Conservation (phyloP, 2,113 vertebrate genomes). For the Xenus cinereus region DNA sequence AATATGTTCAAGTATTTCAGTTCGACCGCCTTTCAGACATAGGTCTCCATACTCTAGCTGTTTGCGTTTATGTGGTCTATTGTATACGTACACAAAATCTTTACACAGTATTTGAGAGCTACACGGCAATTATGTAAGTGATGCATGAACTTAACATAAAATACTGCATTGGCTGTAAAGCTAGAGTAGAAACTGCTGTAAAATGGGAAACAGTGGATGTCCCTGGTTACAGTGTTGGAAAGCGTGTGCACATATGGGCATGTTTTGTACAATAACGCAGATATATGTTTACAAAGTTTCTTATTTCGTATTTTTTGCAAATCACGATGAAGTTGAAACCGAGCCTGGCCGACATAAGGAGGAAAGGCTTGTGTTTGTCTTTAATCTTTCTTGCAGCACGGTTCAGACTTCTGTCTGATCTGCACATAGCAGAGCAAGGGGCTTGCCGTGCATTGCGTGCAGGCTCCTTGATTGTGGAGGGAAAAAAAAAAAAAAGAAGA, state of each 20-base stretch:
- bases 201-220: not conserved
- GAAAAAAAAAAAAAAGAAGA: not conserved
- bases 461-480: conserved; percentile 81
- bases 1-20: not conserved
- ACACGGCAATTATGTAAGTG: not conserved
- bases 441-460: conserved; percentile 77
- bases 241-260: not conserved
- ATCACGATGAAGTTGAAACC: conserved; percentile 62
- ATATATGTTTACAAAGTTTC: conserved; percentile 1
- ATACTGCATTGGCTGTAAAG: not conserved
- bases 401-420: conserved; percentile 78
- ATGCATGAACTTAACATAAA: not conserved
- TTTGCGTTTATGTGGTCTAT: not conserved
- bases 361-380: conserved; percentile 80
- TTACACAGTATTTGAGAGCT: not conserved
- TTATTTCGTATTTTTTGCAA: not conserved
- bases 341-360: conserved; percentile 64
- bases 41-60: not conserved
- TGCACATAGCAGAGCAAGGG: conserved; percentile 76
- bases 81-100: not conserved
- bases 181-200: not conserved
- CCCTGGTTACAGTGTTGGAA: not conserved
- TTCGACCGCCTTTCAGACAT: not conserved
- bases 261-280: not conserved
- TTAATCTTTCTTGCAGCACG: conserved; percentile 83